Base-by-base conservation (phyloP, 2,113 vertebrate species). In the Labeo rohita region DNA sequence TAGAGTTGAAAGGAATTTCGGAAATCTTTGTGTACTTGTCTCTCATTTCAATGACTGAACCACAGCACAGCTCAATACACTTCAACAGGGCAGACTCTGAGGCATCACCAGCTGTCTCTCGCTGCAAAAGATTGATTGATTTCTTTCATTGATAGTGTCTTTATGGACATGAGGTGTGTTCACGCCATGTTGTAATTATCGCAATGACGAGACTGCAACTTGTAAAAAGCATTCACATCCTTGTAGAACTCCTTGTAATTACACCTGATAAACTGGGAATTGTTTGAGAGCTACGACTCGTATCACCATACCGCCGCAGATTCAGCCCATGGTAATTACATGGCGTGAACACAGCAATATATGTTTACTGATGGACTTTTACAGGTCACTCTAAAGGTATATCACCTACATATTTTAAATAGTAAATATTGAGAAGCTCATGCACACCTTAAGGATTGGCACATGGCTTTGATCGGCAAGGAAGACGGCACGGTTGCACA, bases 1-100 rank as follows among this genome's bases (percentile, higher is more conserved):
- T 97, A 63, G 97, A 98, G 91, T 98, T 98, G 93, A 98, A 98
- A 21, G 97, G 97, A 86, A 98, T 98, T 89, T 98, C 97, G 0
- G 95, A 80, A 88, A 97, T 80, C 84, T 98, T 97, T 70, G 80
- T 49, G 87, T 96, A 97, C 85, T 95, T 95, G 0, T 97, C 97
- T 72, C 97, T 93, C 92, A 98, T 97, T 56, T 93, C 94, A 10
- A 82, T 88, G n/a, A 97, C 97, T 0, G 96, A 93, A n/a, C 97
- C 97, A 4, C 96, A 98, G 65, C 96, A 98, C 50, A 98, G 89
- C 89, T 98, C 95, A 0, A 98, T 98, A 87, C 97, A 98, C 90
- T 98, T 98, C 45, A 98, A 95, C 85, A 98, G 91, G 1, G 97
- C 97, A 0, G 97, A 97, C 91, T 98, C 97, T 0, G 97, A 98